phyloP scores from a whole-genome alignment of 2,888 invertebrate genomes.

The Athalia cordata region DNA sequence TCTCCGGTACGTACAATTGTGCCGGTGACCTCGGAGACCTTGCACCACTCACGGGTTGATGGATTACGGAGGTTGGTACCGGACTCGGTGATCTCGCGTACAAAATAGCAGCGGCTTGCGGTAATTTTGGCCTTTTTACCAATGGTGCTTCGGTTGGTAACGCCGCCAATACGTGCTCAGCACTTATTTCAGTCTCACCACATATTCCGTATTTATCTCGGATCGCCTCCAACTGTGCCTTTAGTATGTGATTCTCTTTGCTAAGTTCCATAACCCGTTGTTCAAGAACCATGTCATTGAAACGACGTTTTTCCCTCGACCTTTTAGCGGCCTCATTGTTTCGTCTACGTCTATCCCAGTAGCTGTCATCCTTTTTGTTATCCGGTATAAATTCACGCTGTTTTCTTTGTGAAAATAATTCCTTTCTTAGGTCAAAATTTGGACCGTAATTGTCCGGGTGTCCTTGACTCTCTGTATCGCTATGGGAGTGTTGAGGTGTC shows the following conservation, averaged over 20 bases:
- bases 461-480: conserved; percentile 62
- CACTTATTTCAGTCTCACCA: conserved; percentile 89
- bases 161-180: conserved; percentile 91
- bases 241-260: conserved; percentile 95
- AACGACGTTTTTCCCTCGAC: conserved; percentile 95
- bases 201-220: conserved; percentile 95
- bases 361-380: conserved; percentile 96
- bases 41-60: conserved; percentile 75
- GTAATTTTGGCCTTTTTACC: conserved; percentile 82
- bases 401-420: conserved; percentile 92
- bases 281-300: conserved; percentile 97
- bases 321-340: conserved; percentile 98
- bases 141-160: conserved; percentile 90
- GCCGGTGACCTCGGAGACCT: conserved; percentile 70
- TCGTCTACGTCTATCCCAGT: conserved; percentile 96
- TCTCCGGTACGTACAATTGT: conserved; percentile 69
- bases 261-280: conserved; percentile 95
- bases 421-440: conserved; percentile 79
- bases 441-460: conserved; percentile 66
- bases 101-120: conserved; percentile 72
- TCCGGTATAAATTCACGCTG: conserved; percentile 98
- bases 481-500: conserved; percentile 63
- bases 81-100: conserved; percentile 77
- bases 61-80: conserved; percentile 79
- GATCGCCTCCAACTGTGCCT: conserved; percentile 93